Percentiles rank a stretch among this genome's conserved stretches.
Evolutionary conservation across 2,113 vertebrate genomes (phyloP).

Genomic region (Austrofundulus limnaeus): DNA sequence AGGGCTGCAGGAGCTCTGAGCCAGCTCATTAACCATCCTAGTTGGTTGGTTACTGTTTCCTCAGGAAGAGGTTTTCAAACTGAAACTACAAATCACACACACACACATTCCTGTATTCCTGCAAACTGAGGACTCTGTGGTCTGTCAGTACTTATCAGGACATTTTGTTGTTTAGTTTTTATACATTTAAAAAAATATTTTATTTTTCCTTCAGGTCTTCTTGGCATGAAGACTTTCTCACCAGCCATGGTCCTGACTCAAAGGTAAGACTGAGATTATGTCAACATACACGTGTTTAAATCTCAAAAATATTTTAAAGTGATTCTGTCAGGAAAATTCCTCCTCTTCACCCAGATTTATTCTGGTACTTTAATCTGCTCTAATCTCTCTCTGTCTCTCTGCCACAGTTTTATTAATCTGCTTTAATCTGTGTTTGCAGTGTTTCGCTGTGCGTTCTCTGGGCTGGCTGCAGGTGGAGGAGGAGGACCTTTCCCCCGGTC

Average conservation of each 20-base stretch:
- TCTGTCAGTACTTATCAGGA: background rate
- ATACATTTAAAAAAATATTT: background rate
- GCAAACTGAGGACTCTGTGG: background rate
- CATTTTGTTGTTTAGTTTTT: background rate
- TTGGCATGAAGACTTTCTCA: conserved; percentile 83
- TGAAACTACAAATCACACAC: background rate
- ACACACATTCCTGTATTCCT: background rate
- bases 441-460: conserved; percentile 91
- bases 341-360: conserved; percentile 1
- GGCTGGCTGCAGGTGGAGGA: conserved; percentile 97
- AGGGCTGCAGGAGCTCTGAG: too few relatives aligned
- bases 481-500: conserved; percentile 93
- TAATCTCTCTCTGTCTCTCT: conserved; percentile 19
- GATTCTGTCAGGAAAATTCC: background rate
- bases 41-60: too few relatives aligned
- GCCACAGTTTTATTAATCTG: conserved; percentile 26
- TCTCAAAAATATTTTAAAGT: background rate
- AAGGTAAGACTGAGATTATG: too few relatives aligned
- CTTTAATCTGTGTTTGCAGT: conserved; percentile 71
- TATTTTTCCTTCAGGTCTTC: conserved; percentile 67
- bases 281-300: too few relatives aligned
- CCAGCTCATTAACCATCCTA: too few relatives aligned
- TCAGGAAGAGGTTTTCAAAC: too few relatives aligned
- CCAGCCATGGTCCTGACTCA: conserved; percentile 78
- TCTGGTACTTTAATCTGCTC: conserved; percentile 11